Evolutionary conservation across 2,888 invertebrate species (phyloP).

Genomic region (Melanostoma mellinum): DNA sequence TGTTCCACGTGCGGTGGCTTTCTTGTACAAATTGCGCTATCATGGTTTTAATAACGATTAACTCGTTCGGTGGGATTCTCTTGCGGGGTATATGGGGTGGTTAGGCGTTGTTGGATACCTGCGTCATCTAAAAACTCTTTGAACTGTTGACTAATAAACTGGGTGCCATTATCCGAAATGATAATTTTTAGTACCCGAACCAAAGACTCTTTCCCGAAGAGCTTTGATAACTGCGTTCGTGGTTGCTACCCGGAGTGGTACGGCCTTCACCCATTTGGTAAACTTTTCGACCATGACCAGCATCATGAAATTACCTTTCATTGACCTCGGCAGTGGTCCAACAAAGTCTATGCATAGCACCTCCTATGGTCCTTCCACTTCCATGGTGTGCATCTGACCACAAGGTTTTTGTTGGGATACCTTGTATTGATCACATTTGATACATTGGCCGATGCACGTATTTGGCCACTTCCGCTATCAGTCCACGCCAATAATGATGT

Average conservation of each 20-base stretch:
- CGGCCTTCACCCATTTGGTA: slow-evolving; percentile 50
- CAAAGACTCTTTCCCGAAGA: slow-evolving; percentile 29
- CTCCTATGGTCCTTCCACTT: too few relatives aligned
- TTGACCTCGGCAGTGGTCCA: slow-evolving; percentile 50
- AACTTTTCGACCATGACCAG: slow-evolving; percentile 52
- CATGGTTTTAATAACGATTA: neutral
- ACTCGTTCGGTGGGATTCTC: neutral
- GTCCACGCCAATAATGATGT: too few relatives aligned
- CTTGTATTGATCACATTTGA: too few relatives aligned
- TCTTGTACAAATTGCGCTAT: too few relatives aligned
- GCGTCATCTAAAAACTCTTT: neutral
- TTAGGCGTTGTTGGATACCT: too few relatives aligned
- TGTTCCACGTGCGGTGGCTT: slow-evolving; percentile 5
- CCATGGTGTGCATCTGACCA: too few relatives aligned
- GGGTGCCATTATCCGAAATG: slow-evolving; percentile 24
- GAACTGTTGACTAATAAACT: slow-evolving; percentile 34
- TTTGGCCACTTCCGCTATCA: too few relatives aligned
- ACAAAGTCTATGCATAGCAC: slow-evolving; percentile 25
- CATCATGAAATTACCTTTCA: slow-evolving; percentile 36
- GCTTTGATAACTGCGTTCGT: slow-evolving; percentile 7
- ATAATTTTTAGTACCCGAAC: neutral
- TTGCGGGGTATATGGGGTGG: neutral
- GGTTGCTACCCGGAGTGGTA: slow-evolving; percentile 33
- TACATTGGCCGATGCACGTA: too few relatives aligned
- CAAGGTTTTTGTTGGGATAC: too few relatives aligned